A percentile compares a stretch with the other conserved stretches of the same genome.
These are phyloP conservation scores for Cheumatopsyche charites DNA, from an alignment of 1,140 invertebrate species.

Conservation along the genomic window DNA sequence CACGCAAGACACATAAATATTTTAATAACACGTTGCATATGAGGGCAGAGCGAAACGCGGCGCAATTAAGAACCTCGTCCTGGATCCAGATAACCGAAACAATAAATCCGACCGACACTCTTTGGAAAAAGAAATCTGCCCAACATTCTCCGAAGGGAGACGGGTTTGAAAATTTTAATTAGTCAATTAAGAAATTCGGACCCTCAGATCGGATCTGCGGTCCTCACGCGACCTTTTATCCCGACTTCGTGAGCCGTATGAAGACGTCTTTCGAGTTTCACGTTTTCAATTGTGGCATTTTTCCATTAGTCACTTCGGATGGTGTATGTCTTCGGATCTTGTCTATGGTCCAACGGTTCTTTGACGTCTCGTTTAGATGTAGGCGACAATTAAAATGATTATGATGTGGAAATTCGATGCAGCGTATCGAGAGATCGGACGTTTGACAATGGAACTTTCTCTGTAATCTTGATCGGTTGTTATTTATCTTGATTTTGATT, in stretches of 20 bases:
- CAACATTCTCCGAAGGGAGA: no score
- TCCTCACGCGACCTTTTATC: neutral
- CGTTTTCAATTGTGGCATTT: neutral
- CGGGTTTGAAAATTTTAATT: conserved; percentile 29
- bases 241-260: neutral
- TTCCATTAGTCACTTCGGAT: no score
- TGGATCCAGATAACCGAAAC: neutral
- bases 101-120: conserved; percentile 28
- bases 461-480: no score
- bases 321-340: no score
- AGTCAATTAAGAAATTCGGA: conserved; percentile 30
- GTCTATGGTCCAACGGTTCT: no score
- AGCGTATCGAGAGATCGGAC: neutral
- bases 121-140: no score
- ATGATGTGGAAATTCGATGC: neutral
- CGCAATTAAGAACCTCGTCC: neutral
- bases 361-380: neutral
- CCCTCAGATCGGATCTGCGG: conserved; percentile 8
- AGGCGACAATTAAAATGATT: conserved; percentile 19
- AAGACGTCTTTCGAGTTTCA: neutral
- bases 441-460: conserved; percentile 1
- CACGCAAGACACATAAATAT: no score
- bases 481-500: no score
- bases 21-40: neutral
- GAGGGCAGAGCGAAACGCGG: neutral